A percentile compares a stretch with the other conserved stretches of the same genome.
Evolutionary conservation across 37 sponge, comb jelly and placozoan genomes (phyloP).

Genomic region (Beroe ovata): DNA sequence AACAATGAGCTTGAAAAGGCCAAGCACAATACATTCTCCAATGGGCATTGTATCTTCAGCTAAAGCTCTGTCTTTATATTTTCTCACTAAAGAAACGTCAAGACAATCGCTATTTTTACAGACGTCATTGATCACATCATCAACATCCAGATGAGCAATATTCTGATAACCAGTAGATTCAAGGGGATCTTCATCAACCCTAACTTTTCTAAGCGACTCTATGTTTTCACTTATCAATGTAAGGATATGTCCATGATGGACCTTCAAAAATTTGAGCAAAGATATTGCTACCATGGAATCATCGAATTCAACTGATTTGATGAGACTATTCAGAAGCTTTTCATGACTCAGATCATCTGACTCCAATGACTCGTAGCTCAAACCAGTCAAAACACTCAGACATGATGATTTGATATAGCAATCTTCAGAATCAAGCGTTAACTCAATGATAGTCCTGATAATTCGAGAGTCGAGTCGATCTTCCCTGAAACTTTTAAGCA

Average conservation of each 20-base stretch:
- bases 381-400: not conserved
- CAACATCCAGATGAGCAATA: not conserved
- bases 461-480: not conserved
- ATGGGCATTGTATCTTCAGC: not conserved
- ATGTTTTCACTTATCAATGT: not conserved
- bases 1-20: not conserved
- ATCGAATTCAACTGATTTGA: not conserved
- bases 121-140: not conserved
- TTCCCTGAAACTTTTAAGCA: not conserved
- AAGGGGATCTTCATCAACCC: not conserved
- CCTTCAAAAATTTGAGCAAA: not conserved
- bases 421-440: not conserved
- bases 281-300: constrained; percentile 54
- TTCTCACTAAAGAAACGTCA: constrained; percentile 22
- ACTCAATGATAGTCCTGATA: not conserved
- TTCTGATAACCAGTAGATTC: too few species aligned
- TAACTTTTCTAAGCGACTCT: not conserved
- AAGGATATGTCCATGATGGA: not conserved
- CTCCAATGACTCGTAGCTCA: not conserved
- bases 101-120: constrained; percentile 19
- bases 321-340: not conserved
- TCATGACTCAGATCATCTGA: not conserved
- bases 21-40: not conserved
- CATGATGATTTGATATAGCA: constrained; percentile 17
- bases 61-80: not conserved